Evolutionary conservation across 2,888 invertebrate species (phyloP).

Genomic region (Pseudococcus longispinus): DNA sequence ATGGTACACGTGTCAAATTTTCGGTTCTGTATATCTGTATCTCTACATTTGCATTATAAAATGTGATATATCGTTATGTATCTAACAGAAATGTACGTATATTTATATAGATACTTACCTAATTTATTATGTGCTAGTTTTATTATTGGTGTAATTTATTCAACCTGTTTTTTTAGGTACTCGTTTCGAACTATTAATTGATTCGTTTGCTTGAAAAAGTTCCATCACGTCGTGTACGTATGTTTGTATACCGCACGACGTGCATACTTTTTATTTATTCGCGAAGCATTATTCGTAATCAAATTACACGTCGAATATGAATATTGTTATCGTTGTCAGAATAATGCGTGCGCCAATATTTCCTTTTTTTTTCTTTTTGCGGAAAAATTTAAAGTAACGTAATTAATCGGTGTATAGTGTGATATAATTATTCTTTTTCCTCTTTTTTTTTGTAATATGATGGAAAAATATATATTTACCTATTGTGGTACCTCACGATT

Average conservation of each 20-base stretch:
- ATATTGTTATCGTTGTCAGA: not conserved
- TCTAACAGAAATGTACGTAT: not conserved
- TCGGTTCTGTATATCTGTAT: not conserved
- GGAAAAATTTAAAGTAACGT: not conserved
- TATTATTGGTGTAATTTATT: not conserved
- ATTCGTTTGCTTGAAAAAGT: not conserved
- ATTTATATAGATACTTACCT: not conserved
- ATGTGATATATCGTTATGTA: not conserved
- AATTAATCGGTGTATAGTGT: not conserved
- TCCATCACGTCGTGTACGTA: not conserved
- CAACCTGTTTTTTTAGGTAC: not conserved
- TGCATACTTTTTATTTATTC: not conserved
- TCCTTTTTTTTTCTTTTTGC: not conserved
- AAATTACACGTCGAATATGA: not conserved
- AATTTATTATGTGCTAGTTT: not conserved
- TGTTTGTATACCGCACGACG: not conserved
- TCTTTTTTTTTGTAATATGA: not conserved
- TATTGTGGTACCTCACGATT: not conserved
- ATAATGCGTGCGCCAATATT: not conserved
- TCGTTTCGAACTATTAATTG: not conserved
- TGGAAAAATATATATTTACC: constrained; percentile 27
- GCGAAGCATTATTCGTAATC: not conserved
- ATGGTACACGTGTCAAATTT: not conserved
- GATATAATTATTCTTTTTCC: not conserved
- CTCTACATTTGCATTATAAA: not conserved